Conservation (phyloP, 2,113 vertebrate genomes). For the Balaeniceps rex region DNA sequence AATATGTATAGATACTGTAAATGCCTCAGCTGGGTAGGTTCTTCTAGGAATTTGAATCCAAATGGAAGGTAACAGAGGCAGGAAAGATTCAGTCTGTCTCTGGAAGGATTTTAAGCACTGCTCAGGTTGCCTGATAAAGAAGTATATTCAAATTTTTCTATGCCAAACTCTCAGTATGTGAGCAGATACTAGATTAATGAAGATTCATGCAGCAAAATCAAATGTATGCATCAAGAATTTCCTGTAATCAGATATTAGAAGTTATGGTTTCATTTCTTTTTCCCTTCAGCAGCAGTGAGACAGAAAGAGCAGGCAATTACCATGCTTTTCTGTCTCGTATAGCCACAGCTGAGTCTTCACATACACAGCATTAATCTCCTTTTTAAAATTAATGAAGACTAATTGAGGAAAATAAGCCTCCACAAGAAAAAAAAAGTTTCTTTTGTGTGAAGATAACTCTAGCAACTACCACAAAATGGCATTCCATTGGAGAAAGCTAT, state of each 20-base stretch:
- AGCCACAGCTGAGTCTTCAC: neutral
- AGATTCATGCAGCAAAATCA: neutral
- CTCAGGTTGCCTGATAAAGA: neutral
- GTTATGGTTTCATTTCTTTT: neutral
- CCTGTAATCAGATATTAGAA: neutral
- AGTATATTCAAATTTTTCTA: neutral
- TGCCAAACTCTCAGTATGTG: neutral
- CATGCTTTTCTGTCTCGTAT: neutral
- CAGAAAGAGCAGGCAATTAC: neutral
- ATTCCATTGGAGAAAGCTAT: neutral
- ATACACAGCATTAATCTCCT: neutral
- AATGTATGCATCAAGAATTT: neutral
- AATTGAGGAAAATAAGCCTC: neutral
- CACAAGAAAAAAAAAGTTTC: neutral
- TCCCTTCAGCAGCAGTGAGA: neutral
- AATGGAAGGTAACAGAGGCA: neutral
- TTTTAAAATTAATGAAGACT: constrained; percentile 27
- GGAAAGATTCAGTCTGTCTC: neutral
- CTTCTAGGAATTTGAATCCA: neutral
- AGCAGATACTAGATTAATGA: neutral
- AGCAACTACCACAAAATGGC: neutral
- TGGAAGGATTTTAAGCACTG: neutral
- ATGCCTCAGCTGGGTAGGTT: neutral
- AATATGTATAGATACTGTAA: neutral
- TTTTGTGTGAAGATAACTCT: neutral